Base-by-base conservation (phyloP, 2,113 vertebrate genomes). In the Mormoops blainvillei region DNA sequence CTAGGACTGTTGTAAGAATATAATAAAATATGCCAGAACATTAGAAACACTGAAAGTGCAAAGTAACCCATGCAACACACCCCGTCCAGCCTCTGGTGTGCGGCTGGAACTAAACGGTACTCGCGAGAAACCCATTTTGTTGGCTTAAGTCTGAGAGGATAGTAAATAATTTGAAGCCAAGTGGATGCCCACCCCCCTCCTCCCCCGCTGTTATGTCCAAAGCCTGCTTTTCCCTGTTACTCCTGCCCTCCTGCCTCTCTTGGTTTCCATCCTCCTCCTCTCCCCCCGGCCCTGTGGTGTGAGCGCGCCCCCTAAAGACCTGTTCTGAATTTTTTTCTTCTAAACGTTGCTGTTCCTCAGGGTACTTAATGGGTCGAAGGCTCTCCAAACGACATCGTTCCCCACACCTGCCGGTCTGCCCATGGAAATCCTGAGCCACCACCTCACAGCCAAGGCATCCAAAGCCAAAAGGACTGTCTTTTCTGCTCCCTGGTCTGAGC, bases 211-310 rank as follows among this genome's bases (percentile, higher is more conserved):
- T 80, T 63, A 43, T 14, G 15, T 41, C 85, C 19, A 18, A 80
- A 76, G 20, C 28, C 12, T 0, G 28, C n/a, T 85, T 28, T 43
- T 52, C 81, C 58, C 52, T 28, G 28, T 13, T 1, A 12, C 12
- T 54, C 52, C 45, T 0, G 2, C 11, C 80, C 31, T 20, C 22
- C 10, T 0, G 0, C 14, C n/a, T 33, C 19, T 16, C 63, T 19
- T 15, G 45, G 22, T 45, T 61, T 26, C 65, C 67, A 43, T 22
- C 11, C 63, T 63, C 13, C 71, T 28, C 45, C 63, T 20, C n/a
- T n/a, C 80, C 50, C 84, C 4, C 26, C 6, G 26, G 26, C 52
- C 48, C 84, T 9, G 9, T 22, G 36, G 22, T 74, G 5, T 78
- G 7, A 50, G 26, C 1, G 0, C n/a, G 36, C 45, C 16, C 41